Evolutionary conservation across 2,888 invertebrate genomes (phyloP).

Genomic region (Idaea aversata): DNA sequence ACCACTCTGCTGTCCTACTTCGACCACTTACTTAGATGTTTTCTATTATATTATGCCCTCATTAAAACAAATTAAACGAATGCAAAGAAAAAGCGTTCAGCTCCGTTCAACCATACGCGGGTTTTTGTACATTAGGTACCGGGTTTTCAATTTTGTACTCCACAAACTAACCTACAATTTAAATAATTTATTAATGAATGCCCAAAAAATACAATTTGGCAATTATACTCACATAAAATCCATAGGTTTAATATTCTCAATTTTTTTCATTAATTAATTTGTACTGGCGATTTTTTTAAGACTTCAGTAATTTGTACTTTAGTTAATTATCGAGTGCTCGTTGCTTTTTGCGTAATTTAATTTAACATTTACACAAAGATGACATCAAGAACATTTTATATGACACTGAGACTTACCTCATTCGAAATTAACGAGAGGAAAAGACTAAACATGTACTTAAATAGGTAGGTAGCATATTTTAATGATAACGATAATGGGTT

Average conservation of each 20-base stretch:
- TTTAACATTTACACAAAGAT: constrained; percentile 58
- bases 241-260: constrained; percentile 39
- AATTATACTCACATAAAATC: constrained; percentile 70
- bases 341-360: constrained; percentile 47
- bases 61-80: constrained; percentile 42
- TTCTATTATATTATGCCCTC: constrained; percentile 50
- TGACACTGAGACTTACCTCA: constrained; percentile 64
- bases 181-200: constrained; percentile 62
- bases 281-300: constrained; percentile 76
- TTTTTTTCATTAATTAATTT: constrained; percentile 67
- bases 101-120: constrained; percentile 39
- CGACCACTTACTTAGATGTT: constrained; percentile 53
- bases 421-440: constrained; percentile 52
- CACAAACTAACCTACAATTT: constrained; percentile 62
- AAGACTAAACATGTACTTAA: constrained; percentile 34
- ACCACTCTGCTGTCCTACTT: constrained; percentile 44
- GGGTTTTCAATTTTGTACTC: constrained; percentile 59
- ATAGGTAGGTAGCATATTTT: constrained; percentile 31
- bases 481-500: constrained; percentile 44
- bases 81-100: constrained; percentile 23
- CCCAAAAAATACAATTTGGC: constrained; percentile 75
- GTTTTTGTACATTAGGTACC: constrained; percentile 45
- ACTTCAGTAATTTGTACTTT: constrained; percentile 79
- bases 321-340: constrained; percentile 66
- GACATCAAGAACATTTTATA: constrained; percentile 66